Conservation (phyloP, 2,888 invertebrate species). For the Boloria euphrosyne region DNA sequence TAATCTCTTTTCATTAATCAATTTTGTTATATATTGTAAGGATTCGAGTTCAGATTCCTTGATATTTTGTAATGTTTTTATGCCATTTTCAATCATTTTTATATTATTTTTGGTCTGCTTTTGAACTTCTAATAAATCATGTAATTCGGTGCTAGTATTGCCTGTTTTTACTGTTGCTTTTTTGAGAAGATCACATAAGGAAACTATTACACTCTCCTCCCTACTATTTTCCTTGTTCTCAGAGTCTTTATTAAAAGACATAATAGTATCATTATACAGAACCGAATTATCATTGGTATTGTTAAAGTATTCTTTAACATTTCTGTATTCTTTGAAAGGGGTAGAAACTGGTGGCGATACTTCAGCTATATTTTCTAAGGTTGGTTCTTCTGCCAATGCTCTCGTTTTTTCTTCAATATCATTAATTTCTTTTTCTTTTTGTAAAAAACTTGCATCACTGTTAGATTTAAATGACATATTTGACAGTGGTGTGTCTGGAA, state of each 20-base stretch:
- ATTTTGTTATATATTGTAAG: constrained; percentile 55
- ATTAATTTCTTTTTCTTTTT: constrained; percentile 66
- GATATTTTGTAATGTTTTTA: constrained; percentile 53
- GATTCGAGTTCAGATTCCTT: constrained; percentile 58
- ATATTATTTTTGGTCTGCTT: constrained; percentile 57
- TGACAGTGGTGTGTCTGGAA: constrained; percentile 58
- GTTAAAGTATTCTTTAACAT: constrained; percentile 61
- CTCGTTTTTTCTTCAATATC: constrained; percentile 56
- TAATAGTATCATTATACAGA: constrained; percentile 60
- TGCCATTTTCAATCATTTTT: constrained; percentile 57
- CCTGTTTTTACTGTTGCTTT: constrained; percentile 59
- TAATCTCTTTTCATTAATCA: constrained; percentile 55
- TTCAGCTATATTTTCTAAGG: constrained; percentile 59
- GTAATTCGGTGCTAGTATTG: constrained; percentile 50
- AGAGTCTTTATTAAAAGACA: constrained; percentile 60
- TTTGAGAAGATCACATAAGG: constrained; percentile 65
- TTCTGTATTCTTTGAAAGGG: constrained; percentile 68
- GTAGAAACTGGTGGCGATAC: constrained; percentile 65
- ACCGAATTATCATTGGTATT: constrained; percentile 57
- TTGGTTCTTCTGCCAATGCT: constrained; percentile 49
- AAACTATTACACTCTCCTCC: constrained; percentile 68
- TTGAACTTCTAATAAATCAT: constrained; percentile 57
- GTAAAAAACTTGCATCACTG: constrained; percentile 68
- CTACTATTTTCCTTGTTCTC: constrained; percentile 48
- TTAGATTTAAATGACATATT: constrained; percentile 67